Evolutionary conservation across 2,797 vertebrate genomes (phyloP).

Genomic region (Galagoides demidoff): DNA sequence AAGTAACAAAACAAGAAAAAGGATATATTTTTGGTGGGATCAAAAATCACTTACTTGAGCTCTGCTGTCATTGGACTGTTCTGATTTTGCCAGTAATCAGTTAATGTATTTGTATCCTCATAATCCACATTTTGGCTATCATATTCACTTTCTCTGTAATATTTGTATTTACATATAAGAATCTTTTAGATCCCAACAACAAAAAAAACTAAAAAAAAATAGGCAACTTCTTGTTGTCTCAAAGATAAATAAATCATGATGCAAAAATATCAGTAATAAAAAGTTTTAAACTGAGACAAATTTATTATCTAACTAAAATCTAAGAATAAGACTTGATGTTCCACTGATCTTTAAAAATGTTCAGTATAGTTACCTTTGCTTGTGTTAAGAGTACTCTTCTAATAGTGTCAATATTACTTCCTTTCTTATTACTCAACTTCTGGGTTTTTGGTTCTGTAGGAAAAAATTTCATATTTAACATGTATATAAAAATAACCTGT

Average conservation of each 20-base stretch:
- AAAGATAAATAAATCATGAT: slow-evolving; percentile 74
- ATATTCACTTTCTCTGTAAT: slow-evolving; percentile 81
- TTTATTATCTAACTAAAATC: slow-evolving; percentile 31
- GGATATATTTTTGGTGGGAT: slow-evolving; percentile 79
- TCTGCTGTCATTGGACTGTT: slow-evolving; percentile 78
- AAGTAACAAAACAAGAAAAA: slow-evolving; percentile 74
- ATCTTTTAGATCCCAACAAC: slow-evolving; percentile 80
- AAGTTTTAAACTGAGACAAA: slow-evolving; percentile 32
- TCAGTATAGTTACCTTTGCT: slow-evolving; percentile 91
- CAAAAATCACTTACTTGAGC: slow-evolving; percentile 80
- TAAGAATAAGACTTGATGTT: slow-evolving; percentile 70
- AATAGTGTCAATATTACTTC: slow-evolving; percentile 88
- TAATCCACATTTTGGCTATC: slow-evolving; percentile 80
- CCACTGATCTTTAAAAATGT: slow-evolving; percentile 50
- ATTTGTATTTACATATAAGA: slow-evolving; percentile 82
- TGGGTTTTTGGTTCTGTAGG: slow-evolving; percentile 87
- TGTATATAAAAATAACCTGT: slow-evolving; percentile 61
- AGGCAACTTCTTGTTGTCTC: slow-evolving; percentile 73
- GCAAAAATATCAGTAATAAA: slow-evolving; percentile 70
- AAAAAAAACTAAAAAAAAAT: slow-evolving; percentile 65
- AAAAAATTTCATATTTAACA: slow-evolving; percentile 71
- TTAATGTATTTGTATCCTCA: slow-evolving; percentile 80
- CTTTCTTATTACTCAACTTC: slow-evolving; percentile 90
- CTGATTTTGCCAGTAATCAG: slow-evolving; percentile 80
- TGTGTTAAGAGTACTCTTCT: slow-evolving; percentile 95